Percentiles rank a stretch among this genome's conserved stretches.
These are phyloP conservation scores for Hyla sarda DNA, from an alignment of 2,113 vertebrate species.

Conservation along the genomic window DNA sequence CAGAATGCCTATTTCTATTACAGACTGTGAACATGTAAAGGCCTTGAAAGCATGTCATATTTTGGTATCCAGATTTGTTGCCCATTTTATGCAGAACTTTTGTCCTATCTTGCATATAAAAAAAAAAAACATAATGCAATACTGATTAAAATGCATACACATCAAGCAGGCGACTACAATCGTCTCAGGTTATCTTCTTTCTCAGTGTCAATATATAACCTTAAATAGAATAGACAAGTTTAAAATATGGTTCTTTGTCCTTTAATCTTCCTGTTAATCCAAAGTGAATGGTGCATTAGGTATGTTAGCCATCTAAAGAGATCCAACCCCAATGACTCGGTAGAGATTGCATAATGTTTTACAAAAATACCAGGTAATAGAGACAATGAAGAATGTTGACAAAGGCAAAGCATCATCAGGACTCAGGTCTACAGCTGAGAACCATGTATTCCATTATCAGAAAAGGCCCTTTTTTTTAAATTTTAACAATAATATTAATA, in stretches of 20 bases:
- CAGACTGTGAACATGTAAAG: not conserved
- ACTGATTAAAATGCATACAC: conserved; percentile 30
- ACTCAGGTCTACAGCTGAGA: not conserved
- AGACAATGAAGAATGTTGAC: not conserved
- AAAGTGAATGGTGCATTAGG: conserved; percentile 16
- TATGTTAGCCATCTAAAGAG: not conserved
- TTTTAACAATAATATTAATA: not conserved
- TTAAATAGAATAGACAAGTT: not conserved
- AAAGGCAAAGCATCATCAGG: not conserved
- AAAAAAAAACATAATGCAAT: conserved; percentile 27
- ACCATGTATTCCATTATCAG: not conserved
- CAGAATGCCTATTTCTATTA: conserved; percentile 33
- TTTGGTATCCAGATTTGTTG: not conserved
- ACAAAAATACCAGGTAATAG: not conserved
- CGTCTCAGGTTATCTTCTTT: not conserved
- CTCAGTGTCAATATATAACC: not conserved
- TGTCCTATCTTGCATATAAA: not conserved
- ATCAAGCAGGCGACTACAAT: not conserved
- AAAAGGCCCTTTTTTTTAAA: not conserved
- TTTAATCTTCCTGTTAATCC: conserved; percentile 15
- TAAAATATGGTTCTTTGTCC: not conserved
- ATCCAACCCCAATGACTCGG: not conserved
- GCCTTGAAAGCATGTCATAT: conserved; percentile 14
- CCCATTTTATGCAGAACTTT: not conserved
- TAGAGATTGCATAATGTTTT: conserved; percentile 6